phyloP scores from a whole-genome alignment of 2,113 vertebrate genomes.

The Leptobrachium ailaonicum region DNA sequence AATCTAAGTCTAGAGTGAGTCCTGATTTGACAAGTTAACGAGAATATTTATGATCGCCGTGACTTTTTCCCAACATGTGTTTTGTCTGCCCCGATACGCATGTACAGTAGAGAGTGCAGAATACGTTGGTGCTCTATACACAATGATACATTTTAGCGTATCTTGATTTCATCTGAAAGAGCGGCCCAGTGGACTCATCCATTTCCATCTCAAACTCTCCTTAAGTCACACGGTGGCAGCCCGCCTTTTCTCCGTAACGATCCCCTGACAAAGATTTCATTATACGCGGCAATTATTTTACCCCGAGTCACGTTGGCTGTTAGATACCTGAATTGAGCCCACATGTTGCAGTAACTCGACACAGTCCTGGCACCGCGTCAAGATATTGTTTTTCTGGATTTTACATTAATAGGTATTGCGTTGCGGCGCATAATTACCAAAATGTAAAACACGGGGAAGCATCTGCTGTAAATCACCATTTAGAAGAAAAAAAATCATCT shows the following conservation, averaged over 20 bases:
- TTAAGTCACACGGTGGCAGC: constrained; percentile 59
- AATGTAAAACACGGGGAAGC: constrained; percentile 68
- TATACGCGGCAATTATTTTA: constrained; percentile 73
- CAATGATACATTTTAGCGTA: neutral
- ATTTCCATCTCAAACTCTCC: constrained; percentile 68
- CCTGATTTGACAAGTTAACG: too few relatives aligned
- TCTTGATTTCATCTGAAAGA: neutral
- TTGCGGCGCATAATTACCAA: constrained; percentile 64
- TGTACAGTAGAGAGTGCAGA: too few relatives aligned
- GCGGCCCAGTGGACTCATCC: constrained; percentile 57
- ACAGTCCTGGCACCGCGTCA: constrained; percentile 51
- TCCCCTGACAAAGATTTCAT: constrained; percentile 75
- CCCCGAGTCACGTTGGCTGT: constrained; percentile 34
- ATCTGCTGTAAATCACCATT: constrained; percentile 67
- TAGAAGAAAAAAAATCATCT: constrained; percentile 65
- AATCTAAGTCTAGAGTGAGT: too few relatives aligned
- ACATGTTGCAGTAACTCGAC: constrained; percentile 64
- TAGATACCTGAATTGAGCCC: constrained; percentile 70
- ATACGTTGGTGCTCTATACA: neutral
- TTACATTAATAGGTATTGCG: constrained; percentile 62
- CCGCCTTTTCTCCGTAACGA: constrained; percentile 62
- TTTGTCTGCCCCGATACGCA: too few relatives aligned
- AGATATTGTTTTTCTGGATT: constrained; percentile 52
- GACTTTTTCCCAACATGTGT: too few relatives aligned
- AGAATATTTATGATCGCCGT: too few relatives aligned